Evolutionary conservation across 2,888 invertebrate species (phyloP), one percentile per base, ranked within the genome.

Genomic region (Parascotia fuliginaria): DNA sequence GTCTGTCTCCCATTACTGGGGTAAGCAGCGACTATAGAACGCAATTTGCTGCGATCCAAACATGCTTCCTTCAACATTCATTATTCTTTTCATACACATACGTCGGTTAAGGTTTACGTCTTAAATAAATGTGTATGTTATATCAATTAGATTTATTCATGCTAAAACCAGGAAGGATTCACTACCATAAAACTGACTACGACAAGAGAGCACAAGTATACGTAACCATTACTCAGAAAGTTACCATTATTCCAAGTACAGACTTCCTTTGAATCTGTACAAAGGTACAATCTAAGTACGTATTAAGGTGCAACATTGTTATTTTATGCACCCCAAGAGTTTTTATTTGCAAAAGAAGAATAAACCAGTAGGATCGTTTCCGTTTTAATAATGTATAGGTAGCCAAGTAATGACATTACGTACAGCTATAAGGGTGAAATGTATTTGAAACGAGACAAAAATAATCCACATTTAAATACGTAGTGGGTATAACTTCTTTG

Each of bases 271-370:
- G 15, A 15, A 27, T 33, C 27, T 13, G 7, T 14, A 46, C 14
- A 41, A 40, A 29, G 29, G 34, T 13, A 44, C 49, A 62, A 48
- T 42, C 42, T 65, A 52, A 67, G 48, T 29, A 46, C 24, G 38
- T 36, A 46, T 16, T 42, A 46, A 45, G 47, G 46, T 60, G 45
- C 63, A 53, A 63, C 81, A 87, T 86, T 73, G 87, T 87, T 89
- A 89, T 89, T 87, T 89, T 89, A 89, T 89, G 83, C 90, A 90
- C 89, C 89, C 87, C 77, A 42, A 62, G 42, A 65, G 69, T 74
- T 81, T 84, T 83, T 78, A 79, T 79, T 80, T 72, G 61, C 64
- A 59, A 77, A 77, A 82, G 79, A 71, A 80, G 70, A 61, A 72
- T 63, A 63, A 64, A 59, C 43, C 59, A 67, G 59, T 55, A 65